Conservation (phyloP, 2,113 vertebrate genomes). For the Erythrocercus mccallii region DNA sequence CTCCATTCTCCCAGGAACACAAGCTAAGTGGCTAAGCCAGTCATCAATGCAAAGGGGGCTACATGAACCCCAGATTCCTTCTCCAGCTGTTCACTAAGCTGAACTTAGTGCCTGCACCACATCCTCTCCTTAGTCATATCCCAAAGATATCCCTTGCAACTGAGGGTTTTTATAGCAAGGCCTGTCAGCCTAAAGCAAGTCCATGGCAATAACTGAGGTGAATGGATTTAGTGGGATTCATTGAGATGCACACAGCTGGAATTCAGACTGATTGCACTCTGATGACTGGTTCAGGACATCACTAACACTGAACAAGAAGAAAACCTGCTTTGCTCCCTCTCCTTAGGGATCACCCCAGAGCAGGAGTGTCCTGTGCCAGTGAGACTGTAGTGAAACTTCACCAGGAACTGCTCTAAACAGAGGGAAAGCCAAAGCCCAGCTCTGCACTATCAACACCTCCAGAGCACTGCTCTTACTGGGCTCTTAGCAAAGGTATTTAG, state of each 20-base stretch:
- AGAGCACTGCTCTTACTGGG: neutral
- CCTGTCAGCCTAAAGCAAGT: neutral
- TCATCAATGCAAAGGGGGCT: neutral
- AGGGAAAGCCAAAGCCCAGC: neutral
- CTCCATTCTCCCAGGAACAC: neutral
- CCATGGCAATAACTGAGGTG: neutral
- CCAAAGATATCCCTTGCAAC: neutral
- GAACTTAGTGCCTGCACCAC: neutral
- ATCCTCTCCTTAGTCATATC: neutral
- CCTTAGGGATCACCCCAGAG: neutral
- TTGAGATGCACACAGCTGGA: neutral
- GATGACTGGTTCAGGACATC: neutral
- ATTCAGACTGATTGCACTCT: neutral
- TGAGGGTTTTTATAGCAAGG: neutral
- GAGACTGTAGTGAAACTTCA: neutral
- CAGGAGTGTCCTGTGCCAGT: neutral
- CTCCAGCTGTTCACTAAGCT: neutral
- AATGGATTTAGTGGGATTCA: neutral
- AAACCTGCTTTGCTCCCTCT: neutral
- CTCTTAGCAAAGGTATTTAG: neutral
- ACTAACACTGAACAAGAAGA: neutral
- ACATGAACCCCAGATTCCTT: neutral
- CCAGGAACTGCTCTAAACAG: neutral
- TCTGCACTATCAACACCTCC: neutral
- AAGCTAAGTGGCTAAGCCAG: neutral